phyloP scores from a whole-genome alignment of 1,140 invertebrate genomes.

The Neodiprion fabricii region DNA sequence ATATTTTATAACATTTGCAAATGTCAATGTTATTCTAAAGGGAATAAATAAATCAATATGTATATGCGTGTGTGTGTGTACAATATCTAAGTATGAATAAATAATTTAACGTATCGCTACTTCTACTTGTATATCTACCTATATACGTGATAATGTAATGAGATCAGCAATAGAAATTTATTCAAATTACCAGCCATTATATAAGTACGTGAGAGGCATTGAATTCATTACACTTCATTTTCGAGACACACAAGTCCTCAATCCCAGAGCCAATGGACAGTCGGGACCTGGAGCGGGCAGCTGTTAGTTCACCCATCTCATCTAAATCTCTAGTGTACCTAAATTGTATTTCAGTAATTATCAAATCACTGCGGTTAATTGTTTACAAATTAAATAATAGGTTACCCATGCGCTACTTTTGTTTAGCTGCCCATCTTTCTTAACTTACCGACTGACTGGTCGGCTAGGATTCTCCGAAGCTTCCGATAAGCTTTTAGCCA shows the following conservation, averaged over 20 bases:
- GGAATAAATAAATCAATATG: background rate
- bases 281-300: conserved; percentile 63
- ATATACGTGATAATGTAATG: background rate
- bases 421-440: background rate
- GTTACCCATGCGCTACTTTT: too few species aligned
- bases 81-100: background rate
- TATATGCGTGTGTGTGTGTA: background rate
- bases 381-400: conserved; percentile 21
- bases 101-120: background rate
- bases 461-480: conserved; percentile 59
- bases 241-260: conserved; percentile 53
- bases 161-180: background rate
- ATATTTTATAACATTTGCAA: background rate
- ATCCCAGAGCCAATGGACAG: conserved; percentile 56
- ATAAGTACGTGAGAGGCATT: conserved; percentile 47
- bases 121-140: background rate
- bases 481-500: conserved; percentile 56
- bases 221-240: conserved; percentile 49
- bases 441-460: conserved; percentile 58
- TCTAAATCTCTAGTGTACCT: conserved; percentile 63
- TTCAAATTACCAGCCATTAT: conserved; percentile 32
- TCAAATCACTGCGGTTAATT: conserved; percentile 21
- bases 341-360: conserved; percentile 45
- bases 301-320: conserved; percentile 62
- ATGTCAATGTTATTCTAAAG: background rate